These are phyloP conservation scores for Atlantisia rogersi DNA, from an alignment of 2,113 vertebrate species.

Conservation along the genomic window DNA sequence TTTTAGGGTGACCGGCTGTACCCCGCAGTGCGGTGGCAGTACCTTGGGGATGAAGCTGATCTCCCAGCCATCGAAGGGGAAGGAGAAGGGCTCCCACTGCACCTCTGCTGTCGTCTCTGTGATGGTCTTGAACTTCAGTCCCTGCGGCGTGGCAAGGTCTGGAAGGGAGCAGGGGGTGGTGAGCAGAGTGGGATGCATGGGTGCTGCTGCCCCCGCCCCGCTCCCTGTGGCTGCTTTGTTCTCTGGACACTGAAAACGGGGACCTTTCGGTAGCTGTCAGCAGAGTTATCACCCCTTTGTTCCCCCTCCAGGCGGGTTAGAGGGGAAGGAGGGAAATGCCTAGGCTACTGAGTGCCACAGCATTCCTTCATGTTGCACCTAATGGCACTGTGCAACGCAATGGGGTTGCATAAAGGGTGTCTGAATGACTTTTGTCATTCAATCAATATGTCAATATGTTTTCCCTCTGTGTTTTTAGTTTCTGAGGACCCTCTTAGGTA, in stretches of 20 bases:
- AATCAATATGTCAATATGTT: neutral
- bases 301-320: rapidly evolving
- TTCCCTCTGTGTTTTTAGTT: neutral
- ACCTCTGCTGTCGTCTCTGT: slow-evolving; percentile 95
- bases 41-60: slow-evolving; percentile 99
- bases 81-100: slow-evolving; percentile 94
- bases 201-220: neutral
- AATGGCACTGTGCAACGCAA: rapidly evolving
- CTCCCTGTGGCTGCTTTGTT: neutral
- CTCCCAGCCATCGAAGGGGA: slow-evolving; percentile 96
- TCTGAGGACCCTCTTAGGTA: neutral
- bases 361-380: neutral
- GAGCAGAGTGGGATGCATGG: rapidly evolving
- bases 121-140: slow-evolving; percentile 94
- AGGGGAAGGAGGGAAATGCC: neutral
- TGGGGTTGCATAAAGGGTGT: neutral
- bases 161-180: slow-evolving; percentile 65
- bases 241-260: neutral
- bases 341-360: neutral
- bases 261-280: neutral
- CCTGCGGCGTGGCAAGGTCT: slow-evolving; percentile 92
- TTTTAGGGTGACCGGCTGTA: neutral
- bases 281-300: neutral
- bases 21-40: neutral
- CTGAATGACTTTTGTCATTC: neutral